Base-by-base conservation (phyloP, 2,888 invertebrate species). In the Charanyca ferruginea region DNA sequence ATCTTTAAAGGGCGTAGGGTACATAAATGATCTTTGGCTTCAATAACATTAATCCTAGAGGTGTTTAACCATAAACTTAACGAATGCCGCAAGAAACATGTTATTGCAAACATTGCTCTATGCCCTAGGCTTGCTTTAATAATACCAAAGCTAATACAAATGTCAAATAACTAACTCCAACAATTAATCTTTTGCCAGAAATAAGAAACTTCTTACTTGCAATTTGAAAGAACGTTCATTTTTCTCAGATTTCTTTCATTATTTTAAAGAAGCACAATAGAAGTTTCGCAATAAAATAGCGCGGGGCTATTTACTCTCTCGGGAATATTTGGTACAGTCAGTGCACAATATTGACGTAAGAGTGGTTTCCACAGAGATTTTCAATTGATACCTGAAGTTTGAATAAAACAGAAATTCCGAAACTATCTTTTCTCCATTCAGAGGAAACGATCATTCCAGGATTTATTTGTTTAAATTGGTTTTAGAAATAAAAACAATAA, bases 221-320 rank as follows among this genome's bases (percentile, higher is more conserved):
- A 41, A 25, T 55, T 52, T 25, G 25, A 54, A 51, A 45, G 18
- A 52, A 52, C 35, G 59, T 55, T 59, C 25, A 62, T 73, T 58
- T 70, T 70, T 57, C 67, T 68, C 11, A 52, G 57, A 69, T 69
- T 66, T 65, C 74, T 65, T 81, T 78, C 66, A 72, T 78, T 73
- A 75, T 79, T 69, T 52, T 52, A 63, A 66, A 66, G 69, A 61
- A 77, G 32, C 23, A 75, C 66, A 73, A 69, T 74, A 32, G 55
- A 74, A 66, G 73, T 81, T 83, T 81, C 63, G 75, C 81, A 78
- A 80, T 79, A 83, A 83, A 81, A 84, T 76, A 82, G 74, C 59
- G 62, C 59, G 51, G 73, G 72, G 79, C 70, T 83, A 81, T 85
- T 82, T 82, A 73, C 66, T 79, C 73, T 73, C 67, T 3, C 8